Base-by-base conservation (phyloP, 2,113 vertebrate species). In the Lycaon pictus region DNA sequence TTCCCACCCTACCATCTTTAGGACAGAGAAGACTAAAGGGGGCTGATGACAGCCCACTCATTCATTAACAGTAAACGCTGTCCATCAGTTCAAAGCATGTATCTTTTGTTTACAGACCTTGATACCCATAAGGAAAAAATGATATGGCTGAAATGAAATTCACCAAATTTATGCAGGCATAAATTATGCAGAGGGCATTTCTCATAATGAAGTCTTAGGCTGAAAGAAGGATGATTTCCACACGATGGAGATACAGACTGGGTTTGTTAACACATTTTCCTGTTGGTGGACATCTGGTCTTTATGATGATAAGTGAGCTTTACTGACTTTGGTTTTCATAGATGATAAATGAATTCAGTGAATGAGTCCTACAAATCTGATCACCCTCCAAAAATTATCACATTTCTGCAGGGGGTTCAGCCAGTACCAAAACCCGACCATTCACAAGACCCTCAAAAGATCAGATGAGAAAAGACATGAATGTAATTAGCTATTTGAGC, bases 281-380 rank as follows among this genome's bases (percentile, higher is more conserved):
- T 76, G 3, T 67, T 55, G 67, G 72, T 85, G 37, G 71, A 93
- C 60, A 86, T 60, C 77, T 37, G n/a, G 27, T 90, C 58, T 85
- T 85, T 60, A 43, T 53, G 69, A 93, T 43, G 48, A 53, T 19
- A 65, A 69, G 22, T 77, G 35, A 91, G 79, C 25, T 90, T 62
- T 23, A 71, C 53, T 89, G 65, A 58, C 35, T 89, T 89, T 89
- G 20, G 35, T 60, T 81, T 95, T 93, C 35, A 69, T 0, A 56
- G 10, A 43, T 74, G 23, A 8, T 53, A 93, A 96, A 71, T 82
- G 32, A 87, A 79, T 6, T 77, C 43, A 76, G 81, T 13, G 62
- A 69, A 71, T 32, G 90, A 91, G 48, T 85, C 20, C 81, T 74
- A 92, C 0, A 74, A 84, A 96, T 82, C 35, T 95, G 20, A 96